Evolutionary conservation across 2,113 vertebrate genomes (phyloP).

Genomic region (Motacilla alba): DNA sequence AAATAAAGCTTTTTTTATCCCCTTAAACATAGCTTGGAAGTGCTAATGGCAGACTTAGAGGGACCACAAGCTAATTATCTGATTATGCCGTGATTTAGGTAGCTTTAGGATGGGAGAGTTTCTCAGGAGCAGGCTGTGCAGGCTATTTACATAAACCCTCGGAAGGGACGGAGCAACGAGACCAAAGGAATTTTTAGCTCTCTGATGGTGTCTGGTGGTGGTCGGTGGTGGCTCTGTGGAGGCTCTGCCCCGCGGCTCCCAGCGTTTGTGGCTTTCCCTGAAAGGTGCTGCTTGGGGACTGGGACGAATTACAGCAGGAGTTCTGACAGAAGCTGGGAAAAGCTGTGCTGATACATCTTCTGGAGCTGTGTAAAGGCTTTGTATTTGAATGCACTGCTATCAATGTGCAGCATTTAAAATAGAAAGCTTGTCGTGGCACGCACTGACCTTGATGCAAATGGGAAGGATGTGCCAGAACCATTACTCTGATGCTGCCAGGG

Average conservation of each 20-base stretch:
- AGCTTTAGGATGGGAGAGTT: neutral
- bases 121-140: constrained; percentile 15
- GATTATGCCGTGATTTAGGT: neutral
- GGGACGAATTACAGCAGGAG: neutral
- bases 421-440: neutral
- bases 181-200: neutral
- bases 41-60: neutral
- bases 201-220: neutral
- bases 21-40: neutral
- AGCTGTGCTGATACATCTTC: neutral
- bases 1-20: neutral
- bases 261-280: neutral
- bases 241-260: neutral
- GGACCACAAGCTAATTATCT: neutral
- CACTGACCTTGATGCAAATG: fast-evolving
- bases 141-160: neutral
- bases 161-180: neutral
- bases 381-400: neutral
- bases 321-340: neutral
- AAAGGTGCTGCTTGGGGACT: neutral
- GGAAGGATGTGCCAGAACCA: neutral
- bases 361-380: neutral
- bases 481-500: neutral
- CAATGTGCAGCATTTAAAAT: neutral
- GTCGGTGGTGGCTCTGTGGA: neutral